phyloP scores from a whole-genome alignment of 1,140 invertebrate species.

The Drosophila mojavensis region DNA sequence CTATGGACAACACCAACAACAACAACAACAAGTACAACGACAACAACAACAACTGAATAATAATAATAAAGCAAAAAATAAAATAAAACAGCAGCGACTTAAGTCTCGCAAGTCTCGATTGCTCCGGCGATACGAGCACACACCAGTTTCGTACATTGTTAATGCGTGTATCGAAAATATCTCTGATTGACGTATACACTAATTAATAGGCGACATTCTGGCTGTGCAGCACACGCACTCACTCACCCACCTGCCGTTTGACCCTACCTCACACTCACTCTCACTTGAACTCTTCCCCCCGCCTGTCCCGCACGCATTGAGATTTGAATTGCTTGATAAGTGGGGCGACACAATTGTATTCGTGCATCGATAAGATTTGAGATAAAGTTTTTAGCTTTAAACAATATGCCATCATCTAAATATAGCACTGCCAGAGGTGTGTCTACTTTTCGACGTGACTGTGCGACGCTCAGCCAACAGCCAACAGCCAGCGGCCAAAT shows the following conservation, averaged over 20 bases:
- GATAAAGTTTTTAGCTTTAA: slow-evolving; percentile 38
- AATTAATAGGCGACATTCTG: slow-evolving; percentile 54
- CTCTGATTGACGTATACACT: slow-evolving; percentile 52
- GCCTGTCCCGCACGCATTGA: too few species aligned
- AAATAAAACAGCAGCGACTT: slow-evolving; percentile 12
- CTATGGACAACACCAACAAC: too few species aligned
- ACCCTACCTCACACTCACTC: not conserved
- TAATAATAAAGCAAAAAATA: too few species aligned
- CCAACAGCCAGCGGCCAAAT: slow-evolving; percentile 9
- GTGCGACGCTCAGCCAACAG: slow-evolving; percentile 12
- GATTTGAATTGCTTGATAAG: slow-evolving; percentile 18
- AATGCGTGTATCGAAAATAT: slow-evolving; percentile 29
- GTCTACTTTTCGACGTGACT: slow-evolving; percentile 30
- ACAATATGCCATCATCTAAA: slow-evolving; percentile 15
- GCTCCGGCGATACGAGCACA: not conserved
- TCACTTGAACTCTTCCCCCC: not conserved
- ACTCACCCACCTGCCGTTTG: too few species aligned
- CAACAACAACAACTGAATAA: too few species aligned
- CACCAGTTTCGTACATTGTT: slow-evolving; percentile 25
- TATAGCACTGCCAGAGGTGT: slow-evolving; percentile 18
- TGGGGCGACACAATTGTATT: not conserved
- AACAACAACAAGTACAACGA: too few species aligned
- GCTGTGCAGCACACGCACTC: slow-evolving; percentile 33
- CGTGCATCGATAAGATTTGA: slow-evolving; percentile 46
- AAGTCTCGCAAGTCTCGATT: slow-evolving; percentile 20